Conservation (phyloP, 2,113 vertebrate genomes). For the Limnothrissa miodon region DNA sequence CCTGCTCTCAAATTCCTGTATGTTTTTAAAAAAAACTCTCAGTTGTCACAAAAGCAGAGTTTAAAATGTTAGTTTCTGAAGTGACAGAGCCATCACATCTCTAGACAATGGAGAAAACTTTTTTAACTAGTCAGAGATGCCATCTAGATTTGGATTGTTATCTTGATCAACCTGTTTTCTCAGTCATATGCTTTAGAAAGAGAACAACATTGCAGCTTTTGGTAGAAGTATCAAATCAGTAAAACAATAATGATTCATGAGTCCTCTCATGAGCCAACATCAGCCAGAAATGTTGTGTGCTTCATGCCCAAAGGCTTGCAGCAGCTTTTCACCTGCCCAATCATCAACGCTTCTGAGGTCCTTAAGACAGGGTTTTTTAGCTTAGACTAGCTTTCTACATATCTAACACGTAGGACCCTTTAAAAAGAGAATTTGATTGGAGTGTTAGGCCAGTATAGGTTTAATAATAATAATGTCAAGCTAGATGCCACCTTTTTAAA, state of each 20-base stretch:
- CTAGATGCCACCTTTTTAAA: neutral
- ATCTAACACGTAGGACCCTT: constrained; percentile 10
- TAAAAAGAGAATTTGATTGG: neutral
- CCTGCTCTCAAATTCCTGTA: constrained; percentile 56
- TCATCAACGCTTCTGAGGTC: neutral
- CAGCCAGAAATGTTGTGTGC: neutral
- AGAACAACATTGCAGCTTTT: neutral
- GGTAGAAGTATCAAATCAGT: neutral
- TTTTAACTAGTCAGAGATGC: neutral
- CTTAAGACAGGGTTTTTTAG: neutral
- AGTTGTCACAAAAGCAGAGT: neutral
- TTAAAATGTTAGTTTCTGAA: neutral
- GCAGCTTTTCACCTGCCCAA: neutral
- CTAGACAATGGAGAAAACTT: neutral
- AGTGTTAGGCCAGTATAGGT: neutral
- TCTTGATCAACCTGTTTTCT: neutral
- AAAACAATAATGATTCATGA: neutral
- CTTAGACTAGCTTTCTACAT: neutral
- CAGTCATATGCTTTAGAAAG: neutral
- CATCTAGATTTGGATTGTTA: neutral
- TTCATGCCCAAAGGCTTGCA: neutral
- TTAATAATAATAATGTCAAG: neutral
- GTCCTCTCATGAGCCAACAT: too few relatives aligned
- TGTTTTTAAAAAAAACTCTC: neutral
- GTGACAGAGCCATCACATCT: neutral